Percentiles rank a stretch among this genome's conserved stretches.
Conservation (phyloP, 1,140 invertebrate genomes). For the Triops cancriformis region DNA sequence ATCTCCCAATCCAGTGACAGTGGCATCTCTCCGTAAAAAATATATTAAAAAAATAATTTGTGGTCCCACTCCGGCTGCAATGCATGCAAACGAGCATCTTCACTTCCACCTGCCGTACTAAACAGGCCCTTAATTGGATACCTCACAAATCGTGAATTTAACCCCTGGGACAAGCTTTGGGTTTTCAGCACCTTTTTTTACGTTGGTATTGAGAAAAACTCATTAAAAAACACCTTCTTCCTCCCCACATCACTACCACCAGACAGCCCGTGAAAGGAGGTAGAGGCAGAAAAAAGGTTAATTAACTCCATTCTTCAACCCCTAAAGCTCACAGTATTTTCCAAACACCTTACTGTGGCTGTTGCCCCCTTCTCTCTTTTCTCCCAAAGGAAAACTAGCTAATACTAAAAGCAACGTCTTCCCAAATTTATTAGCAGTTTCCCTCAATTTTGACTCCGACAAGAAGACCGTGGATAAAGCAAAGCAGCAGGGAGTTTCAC, state of each 20-base stretch:
- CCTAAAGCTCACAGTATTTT: neutral
- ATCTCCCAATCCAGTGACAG: no score
- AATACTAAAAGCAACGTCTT: neutral
- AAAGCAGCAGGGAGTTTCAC: slow-evolving; percentile 1
- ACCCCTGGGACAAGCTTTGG: neutral
- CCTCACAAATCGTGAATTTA: slow-evolving; percentile 6
- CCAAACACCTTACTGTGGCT: neutral
- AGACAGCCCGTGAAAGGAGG: slow-evolving; percentile 5
- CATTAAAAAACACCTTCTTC: neutral
- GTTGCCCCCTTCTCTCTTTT: neutral
- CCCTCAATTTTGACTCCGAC: neutral
- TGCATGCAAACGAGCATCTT: neutral
- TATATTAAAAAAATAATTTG: neutral
- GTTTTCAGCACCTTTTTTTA: neutral
- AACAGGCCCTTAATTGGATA: slow-evolving; percentile 13
- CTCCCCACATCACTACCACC: neutral
- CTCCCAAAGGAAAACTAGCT: neutral
- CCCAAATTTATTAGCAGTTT: slow-evolving; percentile 6
- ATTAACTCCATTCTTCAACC: slow-evolving; percentile 10
- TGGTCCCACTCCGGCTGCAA: neutral
- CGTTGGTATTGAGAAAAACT: neutral
- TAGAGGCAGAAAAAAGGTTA: slow-evolving; percentile 1
- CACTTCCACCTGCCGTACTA: slow-evolving; percentile 12
- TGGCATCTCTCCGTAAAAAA: no score
- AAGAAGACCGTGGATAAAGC: slow-evolving; percentile 8